A percentile compares a stretch with the other conserved stretches of the same genome.
Conservation (phyloP, 2,888 invertebrate species). For the Erebia ligea region DNA sequence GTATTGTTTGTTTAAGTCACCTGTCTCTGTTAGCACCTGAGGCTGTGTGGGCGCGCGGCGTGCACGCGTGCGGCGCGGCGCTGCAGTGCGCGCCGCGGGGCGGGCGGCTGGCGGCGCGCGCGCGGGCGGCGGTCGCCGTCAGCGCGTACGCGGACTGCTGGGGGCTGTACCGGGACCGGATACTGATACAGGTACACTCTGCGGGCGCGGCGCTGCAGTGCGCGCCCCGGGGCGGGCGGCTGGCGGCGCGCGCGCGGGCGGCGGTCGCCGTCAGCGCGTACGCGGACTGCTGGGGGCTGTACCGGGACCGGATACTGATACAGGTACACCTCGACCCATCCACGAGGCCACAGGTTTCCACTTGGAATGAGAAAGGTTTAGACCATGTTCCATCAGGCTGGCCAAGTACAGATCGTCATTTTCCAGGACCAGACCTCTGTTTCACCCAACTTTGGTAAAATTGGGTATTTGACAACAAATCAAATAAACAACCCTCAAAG, state of each 20-base stretch:
- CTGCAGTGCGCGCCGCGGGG: slow-evolving; percentile 47
- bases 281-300: slow-evolving; percentile 68
- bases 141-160: slow-evolving; percentile 62
- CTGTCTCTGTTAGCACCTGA: too few species aligned
- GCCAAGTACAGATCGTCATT: too few species aligned
- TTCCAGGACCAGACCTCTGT: too few species aligned
- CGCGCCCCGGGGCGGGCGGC: slow-evolving; percentile 41
- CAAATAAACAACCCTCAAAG: too few species aligned
- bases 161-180: slow-evolving; percentile 67
- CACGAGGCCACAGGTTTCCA: too few species aligned
- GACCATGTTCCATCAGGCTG: too few species aligned
- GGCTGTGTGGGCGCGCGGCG: slow-evolving; percentile 48
- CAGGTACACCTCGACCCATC: too few species aligned
- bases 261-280: slow-evolving; percentile 51
- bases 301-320: slow-evolving; percentile 63
- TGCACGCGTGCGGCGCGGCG: slow-evolving; percentile 50
- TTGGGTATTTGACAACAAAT: too few species aligned
- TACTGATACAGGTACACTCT: slow-evolving; percentile 59
- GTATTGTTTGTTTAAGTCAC: too few species aligned
- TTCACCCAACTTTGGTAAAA: too few species aligned
- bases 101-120: slow-evolving; percentile 32
- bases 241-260: slow-evolving; percentile 18
- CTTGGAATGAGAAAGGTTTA: too few species aligned
- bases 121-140: slow-evolving; percentile 42
- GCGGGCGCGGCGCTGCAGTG: slow-evolving; percentile 54